Evolutionary conservation across 2,888 invertebrate species (phyloP).

Genomic region (Nemapogon koenigi): DNA sequence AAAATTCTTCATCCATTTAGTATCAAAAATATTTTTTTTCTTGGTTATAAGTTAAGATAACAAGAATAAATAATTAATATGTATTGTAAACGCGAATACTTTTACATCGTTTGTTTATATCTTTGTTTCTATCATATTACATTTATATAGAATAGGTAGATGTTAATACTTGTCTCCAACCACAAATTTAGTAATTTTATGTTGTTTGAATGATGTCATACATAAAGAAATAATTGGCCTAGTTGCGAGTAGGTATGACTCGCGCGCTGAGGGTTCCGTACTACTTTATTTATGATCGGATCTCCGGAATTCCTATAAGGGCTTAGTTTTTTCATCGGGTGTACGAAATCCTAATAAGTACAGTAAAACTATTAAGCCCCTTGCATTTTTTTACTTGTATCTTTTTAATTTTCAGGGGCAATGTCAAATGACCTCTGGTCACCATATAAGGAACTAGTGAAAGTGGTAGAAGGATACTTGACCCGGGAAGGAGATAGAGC

Average conservation of each 20-base stretch:
- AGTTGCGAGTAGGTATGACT: no score
- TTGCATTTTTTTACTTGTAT: no score
- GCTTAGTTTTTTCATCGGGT: no score
- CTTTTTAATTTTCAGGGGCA: constrained; percentile 25
- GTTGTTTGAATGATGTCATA: no score
- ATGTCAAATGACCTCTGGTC: constrained; percentile 83
- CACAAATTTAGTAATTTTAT: no score
- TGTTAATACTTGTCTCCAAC: no score
- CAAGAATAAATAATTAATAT: background rate
- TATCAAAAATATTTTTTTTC: background rate
- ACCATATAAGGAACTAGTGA: constrained; percentile 79
- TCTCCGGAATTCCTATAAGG: no score
- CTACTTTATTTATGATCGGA: no score
- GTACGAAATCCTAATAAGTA: no score
- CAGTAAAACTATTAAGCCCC: no score
- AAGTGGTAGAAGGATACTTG: constrained; percentile 72
- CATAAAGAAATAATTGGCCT: background rate
- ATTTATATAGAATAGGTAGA: no score
- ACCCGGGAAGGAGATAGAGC: constrained; percentile 63
- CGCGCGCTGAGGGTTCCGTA: no score
- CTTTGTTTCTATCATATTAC: constrained; percentile 1
- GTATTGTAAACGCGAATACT: background rate
- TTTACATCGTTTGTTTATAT: background rate
- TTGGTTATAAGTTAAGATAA: background rate
- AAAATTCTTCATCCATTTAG: background rate